Conservation (phyloP, 2,888 invertebrate genomes). For the Meteorus colon region DNA sequence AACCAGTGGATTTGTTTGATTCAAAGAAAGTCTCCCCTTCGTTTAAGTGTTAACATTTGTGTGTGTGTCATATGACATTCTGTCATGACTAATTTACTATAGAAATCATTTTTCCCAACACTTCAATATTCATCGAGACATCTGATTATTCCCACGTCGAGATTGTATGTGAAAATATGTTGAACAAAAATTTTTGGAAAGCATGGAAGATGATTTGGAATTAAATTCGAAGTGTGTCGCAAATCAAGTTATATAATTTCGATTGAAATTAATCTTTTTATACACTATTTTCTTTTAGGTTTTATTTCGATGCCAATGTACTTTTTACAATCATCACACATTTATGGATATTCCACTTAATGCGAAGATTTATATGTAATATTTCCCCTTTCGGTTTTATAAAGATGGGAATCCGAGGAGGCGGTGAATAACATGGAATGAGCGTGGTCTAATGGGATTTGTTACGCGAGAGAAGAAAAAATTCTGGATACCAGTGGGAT, state of each 20-base stretch:
- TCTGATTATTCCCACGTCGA: not conserved
- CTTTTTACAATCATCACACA: not conserved
- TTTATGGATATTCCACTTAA: not conserved
- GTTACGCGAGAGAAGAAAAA: not conserved
- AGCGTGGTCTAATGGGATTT: not conserved
- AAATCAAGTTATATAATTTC: too few relatives aligned
- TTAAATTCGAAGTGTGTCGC: too few relatives aligned
- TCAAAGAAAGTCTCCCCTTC: slow-evolving; percentile 19
- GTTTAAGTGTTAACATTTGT: not conserved
- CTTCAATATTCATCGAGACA: slow-evolving; percentile 10
- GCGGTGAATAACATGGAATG: slow-evolving; percentile 46
- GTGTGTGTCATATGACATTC: slow-evolving; percentile 15
- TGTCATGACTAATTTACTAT: slow-evolving; percentile 15
- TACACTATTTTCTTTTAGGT: not conserved
- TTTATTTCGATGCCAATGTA: not conserved
- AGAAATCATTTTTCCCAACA: slow-evolving; percentile 8
- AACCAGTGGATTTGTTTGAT: slow-evolving; percentile 27
- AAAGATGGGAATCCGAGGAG: slow-evolving; percentile 35
- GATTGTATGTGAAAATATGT: too few relatives aligned
- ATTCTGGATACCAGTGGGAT: slow-evolving; percentile 22
- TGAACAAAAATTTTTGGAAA: too few relatives aligned
- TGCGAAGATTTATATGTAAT: not conserved
- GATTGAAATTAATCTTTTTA: too few relatives aligned
- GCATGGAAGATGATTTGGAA: too few relatives aligned
- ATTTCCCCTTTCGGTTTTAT: not conserved